A percentile compares a stretch with the other conserved stretches of the same genome.
These are phyloP conservation scores for Drosophila kanapiae DNA, from an alignment of 1,140 invertebrate genomes.

Conservation along the genomic window DNA sequence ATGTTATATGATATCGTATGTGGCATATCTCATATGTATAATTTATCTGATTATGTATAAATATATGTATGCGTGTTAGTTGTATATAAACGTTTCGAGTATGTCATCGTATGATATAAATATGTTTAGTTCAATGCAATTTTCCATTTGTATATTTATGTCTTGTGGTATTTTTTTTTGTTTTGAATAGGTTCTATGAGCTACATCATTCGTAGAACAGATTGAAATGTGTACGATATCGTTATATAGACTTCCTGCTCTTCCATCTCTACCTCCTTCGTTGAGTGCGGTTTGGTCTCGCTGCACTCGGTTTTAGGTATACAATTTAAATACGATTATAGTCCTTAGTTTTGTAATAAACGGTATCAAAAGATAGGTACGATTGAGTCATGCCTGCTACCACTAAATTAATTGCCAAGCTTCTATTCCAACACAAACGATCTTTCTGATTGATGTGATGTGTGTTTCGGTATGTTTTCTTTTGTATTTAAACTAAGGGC, in stretches of 20 bases:
- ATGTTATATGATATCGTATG: conserved; percentile 65
- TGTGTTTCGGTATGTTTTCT: conserved; percentile 15
- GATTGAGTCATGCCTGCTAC: conserved; percentile 76
- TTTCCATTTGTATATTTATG: conserved; percentile 50
- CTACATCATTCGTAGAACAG: conserved; percentile 60
- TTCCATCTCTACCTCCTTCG: conserved; percentile 16
- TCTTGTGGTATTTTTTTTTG: conserved; percentile 22
- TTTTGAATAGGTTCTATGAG: conserved; percentile 49
- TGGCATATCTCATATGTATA: conserved; percentile 69
- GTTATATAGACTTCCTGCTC: conserved; percentile 29
- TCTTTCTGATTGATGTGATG: conserved; percentile 18
- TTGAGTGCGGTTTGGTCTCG: conserved; percentile 51
- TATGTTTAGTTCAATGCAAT: conserved; percentile 57
- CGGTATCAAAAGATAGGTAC: conserved; percentile 84
- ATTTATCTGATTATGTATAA: conserved; percentile 75
- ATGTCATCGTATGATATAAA: conserved; percentile 46
- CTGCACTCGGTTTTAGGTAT: conserved; percentile 60
- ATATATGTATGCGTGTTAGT: conserved; percentile 52
- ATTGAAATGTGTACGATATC: conserved; percentile 61
- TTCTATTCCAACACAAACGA: conserved; percentile 49
- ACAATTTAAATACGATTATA: conserved; percentile 78
- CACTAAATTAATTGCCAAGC: conserved; percentile 71
- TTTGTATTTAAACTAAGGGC: conserved; percentile 64
- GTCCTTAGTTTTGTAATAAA: conserved; percentile 84
- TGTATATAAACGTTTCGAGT: conserved; percentile 61